Evolutionary conservation across 2,888 invertebrate genomes (phyloP).

Genomic region (Cantharis rufa): DNA sequence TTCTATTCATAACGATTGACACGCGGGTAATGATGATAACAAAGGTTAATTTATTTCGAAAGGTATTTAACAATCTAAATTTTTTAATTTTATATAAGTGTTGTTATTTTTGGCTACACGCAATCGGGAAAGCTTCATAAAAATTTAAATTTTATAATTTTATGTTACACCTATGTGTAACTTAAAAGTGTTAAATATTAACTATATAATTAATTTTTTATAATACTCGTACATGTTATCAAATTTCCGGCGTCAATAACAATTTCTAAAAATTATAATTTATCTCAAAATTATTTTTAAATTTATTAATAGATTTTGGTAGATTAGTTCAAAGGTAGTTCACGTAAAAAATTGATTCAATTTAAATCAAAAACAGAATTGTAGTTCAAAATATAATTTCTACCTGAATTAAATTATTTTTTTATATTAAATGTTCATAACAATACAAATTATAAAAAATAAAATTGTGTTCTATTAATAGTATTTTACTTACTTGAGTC

Average conservation of each 20-base stretch:
- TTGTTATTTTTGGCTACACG: neutral
- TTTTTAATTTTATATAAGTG: neutral
- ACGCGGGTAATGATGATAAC: constrained; percentile 31
- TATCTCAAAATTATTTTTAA: neutral
- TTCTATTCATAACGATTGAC: constrained; percentile 46
- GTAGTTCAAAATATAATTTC: no score
- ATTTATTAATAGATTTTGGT: no score
- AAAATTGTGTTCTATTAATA: no score
- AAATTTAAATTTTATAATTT: neutral
- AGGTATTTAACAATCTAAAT: neutral
- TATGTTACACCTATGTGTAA: neutral
- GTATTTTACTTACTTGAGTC: no score
- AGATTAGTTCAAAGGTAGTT: no score
- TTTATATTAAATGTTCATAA: no score
- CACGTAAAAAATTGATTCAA: no score
- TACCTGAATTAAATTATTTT: no score
- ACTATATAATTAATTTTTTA: neutral
- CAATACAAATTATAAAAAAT: no score
- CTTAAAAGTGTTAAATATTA: neutral
- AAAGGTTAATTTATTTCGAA: constrained; percentile 25
- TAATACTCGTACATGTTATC: neutral
- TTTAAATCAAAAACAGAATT: no score
- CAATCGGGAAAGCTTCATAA: neutral
- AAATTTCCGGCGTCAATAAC: neutral
- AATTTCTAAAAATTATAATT: no score